These are phyloP conservation scores for Hydraecia micacea DNA, from an alignment of 2,888 invertebrate genomes.

Conservation along the genomic window DNA sequence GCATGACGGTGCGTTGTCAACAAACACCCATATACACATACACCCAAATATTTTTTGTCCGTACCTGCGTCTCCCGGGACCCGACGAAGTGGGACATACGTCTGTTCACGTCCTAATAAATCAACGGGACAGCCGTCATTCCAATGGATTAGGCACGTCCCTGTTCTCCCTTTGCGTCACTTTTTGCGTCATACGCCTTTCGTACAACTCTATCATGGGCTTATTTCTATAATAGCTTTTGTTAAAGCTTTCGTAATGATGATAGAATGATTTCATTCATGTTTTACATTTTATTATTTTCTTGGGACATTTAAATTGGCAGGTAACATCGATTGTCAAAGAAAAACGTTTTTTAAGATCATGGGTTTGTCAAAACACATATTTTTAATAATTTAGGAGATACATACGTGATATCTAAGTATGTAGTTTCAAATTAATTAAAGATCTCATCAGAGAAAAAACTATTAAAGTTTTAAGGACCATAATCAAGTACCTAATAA, in stretches of 20 bases:
- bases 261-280: slow-evolving; percentile 47
- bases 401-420: not conserved
- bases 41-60: slow-evolving; percentile 83
- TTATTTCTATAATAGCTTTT: slow-evolving; percentile 59
- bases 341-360: slow-evolving; percentile 6
- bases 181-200: slow-evolving; percentile 69
- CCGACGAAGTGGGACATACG: slow-evolving; percentile 73
- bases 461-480: not conserved
- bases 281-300: slow-evolving; percentile 9
- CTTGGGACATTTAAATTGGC: slow-evolving; percentile 4
- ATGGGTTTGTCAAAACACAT: not conserved
- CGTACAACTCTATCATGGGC: slow-evolving; percentile 66
- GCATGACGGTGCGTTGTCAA: slow-evolving; percentile 84
- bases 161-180: slow-evolving; percentile 70
- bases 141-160: slow-evolving; percentile 76
- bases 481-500: not conserved
- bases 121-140: slow-evolving; percentile 81
- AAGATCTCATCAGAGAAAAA: not conserved
- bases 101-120: slow-evolving; percentile 84
- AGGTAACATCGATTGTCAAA: slow-evolving; percentile 6
- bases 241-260: slow-evolving; percentile 50
- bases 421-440: not conserved
- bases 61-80: slow-evolving; percentile 77
- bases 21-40: slow-evolving; percentile 81
- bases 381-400: not conserved